A percentile compares a stretch with the other conserved stretches of the same genome.
Conservation (phyloP, 2,113 vertebrate species). For the Dasyornis broadbenti region DNA sequence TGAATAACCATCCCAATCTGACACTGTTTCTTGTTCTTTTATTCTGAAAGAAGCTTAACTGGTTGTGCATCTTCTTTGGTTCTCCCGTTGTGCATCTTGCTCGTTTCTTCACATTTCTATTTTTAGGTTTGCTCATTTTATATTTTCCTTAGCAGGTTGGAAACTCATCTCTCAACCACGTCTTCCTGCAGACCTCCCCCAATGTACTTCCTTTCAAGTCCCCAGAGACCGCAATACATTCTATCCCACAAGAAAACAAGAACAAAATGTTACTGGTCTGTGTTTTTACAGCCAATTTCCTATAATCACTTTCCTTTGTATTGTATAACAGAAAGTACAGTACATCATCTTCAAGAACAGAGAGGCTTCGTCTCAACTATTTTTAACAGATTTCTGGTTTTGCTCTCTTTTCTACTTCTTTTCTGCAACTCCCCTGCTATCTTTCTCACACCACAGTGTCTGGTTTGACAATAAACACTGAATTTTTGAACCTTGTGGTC, state of each 20-base stretch:
- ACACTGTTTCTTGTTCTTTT: neutral
- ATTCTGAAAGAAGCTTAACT: neutral
- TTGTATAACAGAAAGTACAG: slow-evolving; percentile 37
- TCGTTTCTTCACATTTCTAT: neutral
- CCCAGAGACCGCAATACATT: neutral
- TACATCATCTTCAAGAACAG: slow-evolving; percentile 36
- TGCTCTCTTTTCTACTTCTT: neutral
- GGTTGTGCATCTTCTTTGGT: neutral
- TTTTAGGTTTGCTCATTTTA: slow-evolving; percentile 6
- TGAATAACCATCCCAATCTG: neutral
- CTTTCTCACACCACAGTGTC: neutral
- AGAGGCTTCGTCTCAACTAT: neutral
- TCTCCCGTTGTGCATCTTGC: neutral
- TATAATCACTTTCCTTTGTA: slow-evolving; percentile 52
- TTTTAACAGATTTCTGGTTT: slow-evolving; percentile 29
- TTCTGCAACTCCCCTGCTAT: neutral
- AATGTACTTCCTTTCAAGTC: neutral
- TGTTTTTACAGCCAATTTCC: slow-evolving; percentile 40
- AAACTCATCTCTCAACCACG: neutral
- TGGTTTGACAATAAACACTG: neutral
- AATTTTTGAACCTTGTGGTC: neutral
- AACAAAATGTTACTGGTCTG: slow-evolving; percentile 50
- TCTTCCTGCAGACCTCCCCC: neutral
- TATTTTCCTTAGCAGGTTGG: neutral
- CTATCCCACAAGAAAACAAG: slow-evolving; percentile 22